Base-by-base conservation (phyloP, 1,140 invertebrate species). In the Hyles euphorbiae region DNA sequence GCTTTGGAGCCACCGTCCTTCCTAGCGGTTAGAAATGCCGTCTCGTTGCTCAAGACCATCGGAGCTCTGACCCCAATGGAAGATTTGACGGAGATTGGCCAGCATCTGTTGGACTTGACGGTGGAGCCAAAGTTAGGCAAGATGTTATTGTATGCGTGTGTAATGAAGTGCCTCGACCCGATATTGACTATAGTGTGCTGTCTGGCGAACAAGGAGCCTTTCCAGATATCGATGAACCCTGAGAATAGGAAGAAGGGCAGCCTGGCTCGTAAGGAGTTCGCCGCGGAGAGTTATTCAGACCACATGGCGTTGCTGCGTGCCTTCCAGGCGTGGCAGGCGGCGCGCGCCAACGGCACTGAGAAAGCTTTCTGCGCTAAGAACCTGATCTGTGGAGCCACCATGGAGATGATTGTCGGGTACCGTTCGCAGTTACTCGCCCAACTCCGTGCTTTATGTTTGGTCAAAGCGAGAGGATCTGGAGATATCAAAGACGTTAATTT, bases 161-260 rank as follows among this genome's bases (percentile, higher is more conserved):
- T 98, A 3, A 91, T 99, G 34, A 97, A 97, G 81, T 99, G 98
- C 80, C 84, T 99, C 2, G 97, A 99, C 90, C 98, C 98, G 4
- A 92, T 99, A 33, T 85, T 99, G 32, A 99, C 97, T 0, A 95
- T 99, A 51, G 96, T 97, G 8, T 96, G 96, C 76, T 92, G 93
- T 47, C 88, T 99, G 56, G 93, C 95, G 2, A 94, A 97, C 72
- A 94, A 94, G 89, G 95, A 96, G 87, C 94, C 95, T 1, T 98
- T 98, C 83, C 78, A 95, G 44, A 82, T 98, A 36, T 95, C 96
- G 4, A 76, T 90, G 34, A 91, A 93, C 62, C 92, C 94, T 1
- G 91, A 92, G 56, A 90, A 93, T 65, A 93, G 94, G 80, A 90
- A 92, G 70, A 88, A 91, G 10, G 93, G 93, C 2, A 89, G 83